Percentiles rank a stretch among this genome's conserved stretches.
Evolutionary conservation across 2,797 vertebrate species (phyloP).

Genomic region (Sebastes nivosus): DNA sequence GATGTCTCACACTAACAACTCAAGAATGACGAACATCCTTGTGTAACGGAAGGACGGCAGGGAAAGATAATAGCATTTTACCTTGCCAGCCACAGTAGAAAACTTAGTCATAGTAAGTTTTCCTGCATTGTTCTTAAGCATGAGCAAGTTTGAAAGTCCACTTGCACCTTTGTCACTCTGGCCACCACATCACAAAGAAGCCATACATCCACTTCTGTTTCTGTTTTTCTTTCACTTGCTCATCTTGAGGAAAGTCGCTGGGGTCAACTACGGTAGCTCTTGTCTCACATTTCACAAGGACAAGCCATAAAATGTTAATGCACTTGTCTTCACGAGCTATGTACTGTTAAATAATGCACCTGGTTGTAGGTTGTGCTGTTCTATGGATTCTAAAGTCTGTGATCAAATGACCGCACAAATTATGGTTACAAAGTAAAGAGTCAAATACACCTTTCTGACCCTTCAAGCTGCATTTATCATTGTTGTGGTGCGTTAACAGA

Average conservation of each 20-base stretch:
- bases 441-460: neutral
- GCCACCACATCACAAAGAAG: neutral
- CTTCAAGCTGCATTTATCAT: neutral
- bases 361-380: neutral
- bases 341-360: constrained; percentile 67
- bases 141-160: neutral
- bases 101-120: neutral
- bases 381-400: neutral
- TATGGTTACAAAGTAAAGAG: neutral
- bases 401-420: constrained; percentile 16
- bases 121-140: neutral
- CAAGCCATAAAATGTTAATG: constrained; percentile 74
- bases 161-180: neutral
- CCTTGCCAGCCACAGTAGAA: neutral
- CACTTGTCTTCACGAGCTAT: neutral
- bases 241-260: neutral
- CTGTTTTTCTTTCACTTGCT: neutral
- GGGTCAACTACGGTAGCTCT: constrained; percentile 25
- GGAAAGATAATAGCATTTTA: neutral
- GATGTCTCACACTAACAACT: neutral
- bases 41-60: neutral
- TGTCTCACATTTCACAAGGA: constrained; percentile 62
- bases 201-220: neutral
- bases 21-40: neutral
- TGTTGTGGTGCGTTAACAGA: neutral